Evolutionary conservation across 2,888 invertebrate genomes (phyloP).

Genomic region (Eurois occulta): DNA sequence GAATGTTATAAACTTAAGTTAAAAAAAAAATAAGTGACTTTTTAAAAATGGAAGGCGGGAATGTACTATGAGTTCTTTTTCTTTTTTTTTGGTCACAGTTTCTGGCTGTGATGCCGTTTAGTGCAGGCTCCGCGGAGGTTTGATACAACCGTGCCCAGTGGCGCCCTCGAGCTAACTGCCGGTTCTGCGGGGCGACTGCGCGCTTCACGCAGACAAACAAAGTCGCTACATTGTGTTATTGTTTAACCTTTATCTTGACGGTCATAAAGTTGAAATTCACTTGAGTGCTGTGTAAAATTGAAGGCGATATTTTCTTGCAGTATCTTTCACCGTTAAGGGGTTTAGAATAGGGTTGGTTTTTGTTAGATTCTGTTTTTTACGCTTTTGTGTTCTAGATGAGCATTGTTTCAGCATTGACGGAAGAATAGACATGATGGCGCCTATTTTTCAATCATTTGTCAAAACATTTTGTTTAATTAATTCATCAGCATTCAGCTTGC

Average conservation of each 20-base stretch:
- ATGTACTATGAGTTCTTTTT: constrained; percentile 70
- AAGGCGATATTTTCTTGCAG: constrained; percentile 42
- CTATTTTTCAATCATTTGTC: constrained; percentile 79
- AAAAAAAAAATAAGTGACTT: constrained; percentile 36
- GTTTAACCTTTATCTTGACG: constrained; percentile 62
- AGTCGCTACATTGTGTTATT: constrained; percentile 56
- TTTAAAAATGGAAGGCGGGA: constrained; percentile 77
- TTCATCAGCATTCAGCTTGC: constrained; percentile 32
- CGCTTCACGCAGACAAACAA: constrained; percentile 74
- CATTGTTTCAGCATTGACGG: constrained; percentile 83
- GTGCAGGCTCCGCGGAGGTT: constrained; percentile 68
- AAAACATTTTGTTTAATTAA: constrained; percentile 69
- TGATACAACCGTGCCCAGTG: constrained; percentile 81
- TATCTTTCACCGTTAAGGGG: constrained; percentile 21
- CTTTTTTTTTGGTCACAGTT: constrained; percentile 74
- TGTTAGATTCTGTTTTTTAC: constrained; percentile 19
- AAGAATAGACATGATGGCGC: constrained; percentile 82
- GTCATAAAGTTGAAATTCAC: constrained; percentile 68
- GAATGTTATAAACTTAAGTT: constrained; percentile 6
- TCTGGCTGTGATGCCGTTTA: constrained; percentile 73
- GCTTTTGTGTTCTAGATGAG: constrained; percentile 63
- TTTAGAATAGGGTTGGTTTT: constrained; percentile 64
- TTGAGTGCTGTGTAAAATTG: constrained; percentile 59
- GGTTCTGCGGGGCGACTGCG: constrained; percentile 82
- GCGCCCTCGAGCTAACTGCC: constrained; percentile 85